phyloP scores from a whole-genome alignment of 2,113 vertebrate genomes.

The Myotis brandtii region DNA sequence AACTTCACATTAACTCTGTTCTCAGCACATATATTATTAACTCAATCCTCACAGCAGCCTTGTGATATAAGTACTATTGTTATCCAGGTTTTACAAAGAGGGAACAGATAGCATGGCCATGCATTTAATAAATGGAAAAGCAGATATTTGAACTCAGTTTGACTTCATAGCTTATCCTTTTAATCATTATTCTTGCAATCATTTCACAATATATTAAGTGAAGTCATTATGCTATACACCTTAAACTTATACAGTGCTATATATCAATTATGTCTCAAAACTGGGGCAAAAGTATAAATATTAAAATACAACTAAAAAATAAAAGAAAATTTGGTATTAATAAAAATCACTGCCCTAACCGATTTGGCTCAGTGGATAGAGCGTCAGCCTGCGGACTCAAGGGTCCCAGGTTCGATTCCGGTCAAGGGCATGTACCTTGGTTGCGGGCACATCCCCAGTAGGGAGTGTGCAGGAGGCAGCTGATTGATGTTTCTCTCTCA shows the following conservation, averaged over 20 bases:
- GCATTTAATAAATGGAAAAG: background rate
- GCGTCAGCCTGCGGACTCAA: too few species aligned
- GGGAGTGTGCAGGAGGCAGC: too few species aligned
- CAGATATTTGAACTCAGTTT: constrained; percentile 17
- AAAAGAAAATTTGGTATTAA: background rate
- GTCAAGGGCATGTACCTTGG: too few species aligned
- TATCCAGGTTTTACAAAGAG: background rate
- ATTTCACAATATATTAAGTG: background rate
- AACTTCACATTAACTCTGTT: background rate
- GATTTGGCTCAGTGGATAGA: too few species aligned
- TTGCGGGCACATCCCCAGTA: too few species aligned
- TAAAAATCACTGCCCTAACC: background rate
- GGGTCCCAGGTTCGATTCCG: too few species aligned
- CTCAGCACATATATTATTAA: background rate
- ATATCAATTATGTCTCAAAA: background rate
- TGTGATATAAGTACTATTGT: background rate
- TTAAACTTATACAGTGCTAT: background rate
- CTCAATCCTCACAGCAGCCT: background rate
- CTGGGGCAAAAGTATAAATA: background rate
- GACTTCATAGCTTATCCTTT: background rate
- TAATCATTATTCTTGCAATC: background rate
- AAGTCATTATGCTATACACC: background rate
- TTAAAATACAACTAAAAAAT: background rate
- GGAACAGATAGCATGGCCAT: background rate
- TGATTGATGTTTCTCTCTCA: too few species aligned